Evolutionary conservation across 2,113 vertebrate species (phyloP).

Genomic region (Anarhynchus alexandrinus): DNA sequence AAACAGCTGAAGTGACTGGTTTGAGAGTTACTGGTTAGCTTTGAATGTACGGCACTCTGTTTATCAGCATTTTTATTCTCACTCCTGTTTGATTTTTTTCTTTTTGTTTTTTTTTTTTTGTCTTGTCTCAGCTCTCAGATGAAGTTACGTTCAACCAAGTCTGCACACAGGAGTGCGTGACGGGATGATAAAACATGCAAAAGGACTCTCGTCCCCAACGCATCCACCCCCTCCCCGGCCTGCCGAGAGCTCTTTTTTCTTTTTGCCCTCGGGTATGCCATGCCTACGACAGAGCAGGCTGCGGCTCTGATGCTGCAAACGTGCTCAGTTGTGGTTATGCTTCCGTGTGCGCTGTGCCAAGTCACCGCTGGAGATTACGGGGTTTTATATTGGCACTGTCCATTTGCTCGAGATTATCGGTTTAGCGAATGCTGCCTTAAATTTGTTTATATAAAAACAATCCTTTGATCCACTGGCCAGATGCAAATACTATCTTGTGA

Average conservation of each 20-base stretch:
- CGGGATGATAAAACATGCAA: fast-evolving
- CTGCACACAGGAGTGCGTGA: fast-evolving
- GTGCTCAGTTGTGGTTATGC: fast-evolving
- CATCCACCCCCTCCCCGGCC: fast-evolving
- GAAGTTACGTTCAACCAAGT: fast-evolving
- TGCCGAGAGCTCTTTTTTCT: neutral
- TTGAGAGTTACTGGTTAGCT: neutral
- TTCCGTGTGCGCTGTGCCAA: fast-evolving
- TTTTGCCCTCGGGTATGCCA: fast-evolving
- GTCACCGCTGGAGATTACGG: neutral
- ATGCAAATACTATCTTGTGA: constrained; percentile 57
- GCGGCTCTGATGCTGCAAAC: neutral
- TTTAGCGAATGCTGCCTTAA: constrained; percentile 9
- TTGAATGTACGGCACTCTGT: fast-evolving
- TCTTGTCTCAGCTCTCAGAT: neutral
- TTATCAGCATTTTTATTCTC: fast-evolving
- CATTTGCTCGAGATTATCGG: constrained; percentile 17
- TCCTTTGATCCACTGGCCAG: constrained; percentile 53
- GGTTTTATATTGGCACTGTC: neutral
- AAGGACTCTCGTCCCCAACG: fast-evolving
- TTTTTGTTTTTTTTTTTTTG: too few relatives aligned
- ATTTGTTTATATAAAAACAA: constrained; percentile 68
- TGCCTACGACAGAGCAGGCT: fast-evolving
- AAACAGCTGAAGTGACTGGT: neutral
- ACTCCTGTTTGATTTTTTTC: fast-evolving